Percentiles rank a stretch among this genome's conserved stretches.
phyloP scores from a whole-genome alignment of 2,797 vertebrate species.

The Myioborus melanocephalus region DNA sequence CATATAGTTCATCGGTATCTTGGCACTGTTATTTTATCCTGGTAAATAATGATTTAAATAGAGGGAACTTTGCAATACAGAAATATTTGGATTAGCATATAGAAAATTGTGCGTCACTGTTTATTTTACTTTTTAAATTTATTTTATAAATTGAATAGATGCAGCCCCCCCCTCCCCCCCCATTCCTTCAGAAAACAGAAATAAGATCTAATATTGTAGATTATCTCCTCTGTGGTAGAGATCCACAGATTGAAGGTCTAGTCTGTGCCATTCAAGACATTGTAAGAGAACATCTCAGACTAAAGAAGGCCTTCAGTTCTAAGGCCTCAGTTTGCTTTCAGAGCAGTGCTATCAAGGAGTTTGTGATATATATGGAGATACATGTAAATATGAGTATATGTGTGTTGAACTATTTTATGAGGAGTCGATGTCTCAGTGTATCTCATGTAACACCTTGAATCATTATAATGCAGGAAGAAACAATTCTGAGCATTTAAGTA shows the following conservation, averaged over 20 bases:
- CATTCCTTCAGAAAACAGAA: not conserved
- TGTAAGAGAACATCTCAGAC: not conserved
- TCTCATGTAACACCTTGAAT: not conserved
- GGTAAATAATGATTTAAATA: not conserved
- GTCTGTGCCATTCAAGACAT: not conserved
- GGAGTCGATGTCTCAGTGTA: not conserved
- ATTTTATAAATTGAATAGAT: not conserved
- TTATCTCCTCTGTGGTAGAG: not conserved
- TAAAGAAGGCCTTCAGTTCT: not conserved
- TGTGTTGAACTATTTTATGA: not conserved
- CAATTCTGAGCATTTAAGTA: not conserved
- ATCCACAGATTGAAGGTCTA: not conserved
- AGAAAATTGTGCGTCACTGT: not conserved
- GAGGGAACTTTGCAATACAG: not conserved
- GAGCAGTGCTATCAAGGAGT: not conserved
- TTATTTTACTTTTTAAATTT: not conserved
- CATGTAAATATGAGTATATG: not conserved
- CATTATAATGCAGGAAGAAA: not conserved
- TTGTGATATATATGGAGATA: not conserved
- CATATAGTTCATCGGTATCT: not conserved
- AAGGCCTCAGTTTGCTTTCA: not conserved
- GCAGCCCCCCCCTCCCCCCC: not conserved
- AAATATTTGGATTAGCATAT: not conserved
- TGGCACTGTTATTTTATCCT: not conserved
- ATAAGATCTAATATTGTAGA: not conserved